These are phyloP conservation scores for Exephanes ischioxanthus DNA, from an alignment of 2,888 invertebrate genomes.

Conservation along the genomic window DNA sequence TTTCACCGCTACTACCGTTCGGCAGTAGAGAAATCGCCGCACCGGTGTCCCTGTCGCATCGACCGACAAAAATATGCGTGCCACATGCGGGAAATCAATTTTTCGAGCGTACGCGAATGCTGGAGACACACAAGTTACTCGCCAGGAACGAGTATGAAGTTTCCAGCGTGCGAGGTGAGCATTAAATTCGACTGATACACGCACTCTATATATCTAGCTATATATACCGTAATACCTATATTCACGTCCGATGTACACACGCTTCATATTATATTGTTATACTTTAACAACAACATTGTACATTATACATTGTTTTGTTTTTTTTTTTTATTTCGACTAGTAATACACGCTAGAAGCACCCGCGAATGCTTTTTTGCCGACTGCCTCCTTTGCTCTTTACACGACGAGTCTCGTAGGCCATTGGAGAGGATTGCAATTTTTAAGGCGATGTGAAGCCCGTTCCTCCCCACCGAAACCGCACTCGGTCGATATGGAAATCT, in stretches of 20 bases:
- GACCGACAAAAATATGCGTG: slow-evolving; percentile 6
- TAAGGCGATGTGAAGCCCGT: background rate
- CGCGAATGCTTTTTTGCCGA: slow-evolving; percentile 61
- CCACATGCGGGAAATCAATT: slow-evolving; percentile 6
- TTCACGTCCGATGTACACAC: slow-evolving; percentile 9
- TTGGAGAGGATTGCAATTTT: background rate
- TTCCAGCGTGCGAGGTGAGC: slow-evolving; percentile 60
- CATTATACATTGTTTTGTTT: background rate
- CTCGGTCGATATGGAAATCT: background rate
- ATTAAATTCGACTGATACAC: background rate
- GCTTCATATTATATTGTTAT: background rate
- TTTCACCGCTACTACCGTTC: background rate
- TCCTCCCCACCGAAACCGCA: background rate
- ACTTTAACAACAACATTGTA: background rate
- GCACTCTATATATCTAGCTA: slow-evolving; percentile 11
- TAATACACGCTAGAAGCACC: slow-evolving; percentile 56
- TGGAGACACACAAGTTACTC: background rate
- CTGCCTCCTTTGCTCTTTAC: slow-evolving; percentile 67
- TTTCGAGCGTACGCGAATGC: background rate
- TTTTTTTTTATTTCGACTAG: background rate
- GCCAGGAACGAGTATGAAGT: slow-evolving; percentile 51
- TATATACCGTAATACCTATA: slow-evolving; percentile 5
- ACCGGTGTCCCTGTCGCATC: background rate
- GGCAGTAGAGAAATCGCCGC: background rate
- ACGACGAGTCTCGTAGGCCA: slow-evolving; percentile 28